Base-by-base conservation (phyloP, 1,140 invertebrate genomes). In the Teleogryllus occipitalis region DNA sequence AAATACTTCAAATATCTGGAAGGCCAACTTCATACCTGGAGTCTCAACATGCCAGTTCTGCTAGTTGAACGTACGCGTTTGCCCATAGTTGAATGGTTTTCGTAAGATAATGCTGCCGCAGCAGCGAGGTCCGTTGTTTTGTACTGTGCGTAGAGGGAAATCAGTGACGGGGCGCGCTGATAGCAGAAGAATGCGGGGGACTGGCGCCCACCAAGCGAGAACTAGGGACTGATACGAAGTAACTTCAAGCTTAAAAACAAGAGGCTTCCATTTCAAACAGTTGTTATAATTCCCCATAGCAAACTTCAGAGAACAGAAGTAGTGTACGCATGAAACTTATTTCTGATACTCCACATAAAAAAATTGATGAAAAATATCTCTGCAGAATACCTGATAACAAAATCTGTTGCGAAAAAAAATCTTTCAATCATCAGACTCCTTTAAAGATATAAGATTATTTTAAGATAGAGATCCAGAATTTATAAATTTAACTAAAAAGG, bases 201-300 rank as follows among this genome's bases (percentile, higher is more conserved):
- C 54, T 18, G 54, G 10, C 10, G 10, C 54, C 18, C 54, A 14
- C 54, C 0, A 18, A 65, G 18, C 54, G 54, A 65, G 54, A 65
- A 18, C 54, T 14, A 65, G 54, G 54, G 54, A 65, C 54, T 65
- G 54, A 65, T 65, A 65, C 54, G 10, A 18, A 18, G 54, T 65
- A 65, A 14, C 54, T 65, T 18, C 54, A 65, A 65, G 54, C 54
- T 65, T 39, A 65, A 65, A 65, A 65, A 65, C 18, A 65, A 14
- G 54, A 65, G 54, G 54, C 54, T 65, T 65, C 54, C 54, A 65
- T 65, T 65, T 65, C 54, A 65, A 65, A 65, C 54, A 65, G 54
- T 65, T 65, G 54, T 65, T 65, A 65, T 65, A 65, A 65, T 65
- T 65, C 54, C 27, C 54, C 54, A 65, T 65, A 65, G 54, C 54